phyloP scores from a whole-genome alignment of 1,140 invertebrate genomes.

The Plectus sambesii region DNA sequence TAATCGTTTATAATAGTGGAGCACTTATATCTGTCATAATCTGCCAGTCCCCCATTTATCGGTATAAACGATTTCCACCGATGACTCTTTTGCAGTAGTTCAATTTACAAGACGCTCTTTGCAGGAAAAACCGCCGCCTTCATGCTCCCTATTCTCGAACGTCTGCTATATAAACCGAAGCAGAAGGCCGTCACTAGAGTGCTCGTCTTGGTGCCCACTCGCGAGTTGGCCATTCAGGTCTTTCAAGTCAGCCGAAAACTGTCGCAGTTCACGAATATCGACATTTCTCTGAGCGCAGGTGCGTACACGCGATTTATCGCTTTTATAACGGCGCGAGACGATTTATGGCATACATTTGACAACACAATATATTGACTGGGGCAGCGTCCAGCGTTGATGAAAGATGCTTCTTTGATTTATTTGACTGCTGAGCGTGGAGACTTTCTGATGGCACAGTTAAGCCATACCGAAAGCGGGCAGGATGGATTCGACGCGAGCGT shows the following conservation, averaged over 20 bases:
- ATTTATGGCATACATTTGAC: too few relatives aligned
- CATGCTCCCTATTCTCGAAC: constrained; percentile 89
- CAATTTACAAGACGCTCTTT: too few relatives aligned
- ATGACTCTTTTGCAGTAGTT: constrained; percentile 8
- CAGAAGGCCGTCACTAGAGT: constrained; percentile 64
- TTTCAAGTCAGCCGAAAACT: constrained; percentile 70
- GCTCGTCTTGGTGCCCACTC: constrained; percentile 82
- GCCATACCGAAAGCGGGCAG: constrained; percentile 34
- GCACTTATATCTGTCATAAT: constrained; percentile 3
- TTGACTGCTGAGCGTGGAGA: too few relatives aligned
- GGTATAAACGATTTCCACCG: too few relatives aligned
- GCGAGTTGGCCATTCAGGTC: constrained; percentile 69
- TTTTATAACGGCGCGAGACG: too few relatives aligned
- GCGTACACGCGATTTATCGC: too few relatives aligned
- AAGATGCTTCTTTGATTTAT: too few relatives aligned
- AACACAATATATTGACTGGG: too few relatives aligned
- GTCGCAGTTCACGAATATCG: constrained; percentile 65
- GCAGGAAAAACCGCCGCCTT: constrained; percentile 84
- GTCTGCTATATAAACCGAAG: constrained; percentile 64
- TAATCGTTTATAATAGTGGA: constrained; percentile 4
- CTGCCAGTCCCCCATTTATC: too few relatives aligned
- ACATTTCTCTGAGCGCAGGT: constrained; percentile 51
- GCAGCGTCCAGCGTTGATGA: too few relatives aligned
- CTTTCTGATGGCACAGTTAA: too few relatives aligned
- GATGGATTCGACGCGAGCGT: constrained; percentile 31